Conservation (phyloP, 2,888 invertebrate species). For the Metellina segmentata region DNA sequence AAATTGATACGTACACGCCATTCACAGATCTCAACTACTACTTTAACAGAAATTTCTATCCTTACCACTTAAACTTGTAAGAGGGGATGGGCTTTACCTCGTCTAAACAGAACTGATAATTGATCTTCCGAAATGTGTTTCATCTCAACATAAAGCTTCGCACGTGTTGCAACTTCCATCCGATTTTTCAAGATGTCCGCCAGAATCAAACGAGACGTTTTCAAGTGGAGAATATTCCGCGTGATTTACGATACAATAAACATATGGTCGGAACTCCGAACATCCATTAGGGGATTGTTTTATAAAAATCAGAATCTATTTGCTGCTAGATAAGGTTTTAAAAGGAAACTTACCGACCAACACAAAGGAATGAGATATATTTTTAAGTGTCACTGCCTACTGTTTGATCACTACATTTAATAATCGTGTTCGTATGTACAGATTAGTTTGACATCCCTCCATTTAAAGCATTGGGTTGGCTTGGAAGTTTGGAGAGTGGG, state of each 20-base stretch:
- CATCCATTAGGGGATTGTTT: background rate
- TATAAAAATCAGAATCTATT: no score
- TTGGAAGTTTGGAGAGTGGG: no score
- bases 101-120: background rate
- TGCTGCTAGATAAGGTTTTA: no score
- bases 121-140: background rate
- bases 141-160: background rate
- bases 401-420: no score
- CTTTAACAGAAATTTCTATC: background rate
- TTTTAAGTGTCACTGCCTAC: no score
- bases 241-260: conserved; percentile 41
- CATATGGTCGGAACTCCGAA: conserved; percentile 33
- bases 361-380: no score
- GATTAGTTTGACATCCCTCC: no score
- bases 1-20: no score
- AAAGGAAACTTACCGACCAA: no score
- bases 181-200: background rate
- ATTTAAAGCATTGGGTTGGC: no score
- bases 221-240: background rate
- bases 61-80: background rate
- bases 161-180: background rate
- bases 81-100: background rate
- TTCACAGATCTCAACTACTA: no score
- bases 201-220: background rate
- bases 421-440: no score